Base-by-base conservation (phyloP, 64 coral and sea anemone genomes). In the Astreopora myriophthalma region DNA sequence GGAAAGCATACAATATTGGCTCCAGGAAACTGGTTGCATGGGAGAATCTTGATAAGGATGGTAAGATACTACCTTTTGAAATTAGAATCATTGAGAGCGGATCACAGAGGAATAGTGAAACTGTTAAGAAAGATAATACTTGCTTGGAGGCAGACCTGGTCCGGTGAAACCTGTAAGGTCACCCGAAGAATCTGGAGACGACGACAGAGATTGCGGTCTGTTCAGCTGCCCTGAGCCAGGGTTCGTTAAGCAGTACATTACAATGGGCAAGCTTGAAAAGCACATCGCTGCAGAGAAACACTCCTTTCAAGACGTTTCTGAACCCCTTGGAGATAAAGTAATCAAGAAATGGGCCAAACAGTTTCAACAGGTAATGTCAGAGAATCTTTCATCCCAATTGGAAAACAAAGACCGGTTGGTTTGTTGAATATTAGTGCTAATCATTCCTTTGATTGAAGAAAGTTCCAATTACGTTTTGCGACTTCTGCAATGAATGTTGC, bases 1-100 rank as follows among this genome's bases (percentile, higher is more conserved):
- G 79, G 79, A 61, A 24, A 63, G 79, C 79, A 30, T 84, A 84
- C 79, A 84, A 84, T 30, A 84, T 63, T 62, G 79, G 79, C 26
- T 29, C 55, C 20, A 55, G 79, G 52, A 84, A 84, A 62, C 16
- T 51, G 24, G 29, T 52, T 49, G 40, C 42, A 29, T 79, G 75
- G 75, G 30, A 79, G 32, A 52, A 51, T n/a, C 75, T 79, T 79
- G 75, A 79, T 79, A 77, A 77, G 74, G 74, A 77, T 48, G 74
- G 74, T 4, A 34, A 77, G 33, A 77, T 77, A 46, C 74, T 13
- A 44, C 74, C 74, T n/a, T n/a, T n/a, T n/a, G n/a, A n/a, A n/a
- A n/a, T n/a, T n/a, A n/a, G n/a, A n/a, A 79, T 79, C 29, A 46
- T 17, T 52, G 75, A 79, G 30, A 27, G 75, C 5, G 62, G 62